These are phyloP conservation scores for Oenanthe melanoleuca DNA, from an alignment of 2,113 vertebrate genomes.

Conservation along the genomic window DNA sequence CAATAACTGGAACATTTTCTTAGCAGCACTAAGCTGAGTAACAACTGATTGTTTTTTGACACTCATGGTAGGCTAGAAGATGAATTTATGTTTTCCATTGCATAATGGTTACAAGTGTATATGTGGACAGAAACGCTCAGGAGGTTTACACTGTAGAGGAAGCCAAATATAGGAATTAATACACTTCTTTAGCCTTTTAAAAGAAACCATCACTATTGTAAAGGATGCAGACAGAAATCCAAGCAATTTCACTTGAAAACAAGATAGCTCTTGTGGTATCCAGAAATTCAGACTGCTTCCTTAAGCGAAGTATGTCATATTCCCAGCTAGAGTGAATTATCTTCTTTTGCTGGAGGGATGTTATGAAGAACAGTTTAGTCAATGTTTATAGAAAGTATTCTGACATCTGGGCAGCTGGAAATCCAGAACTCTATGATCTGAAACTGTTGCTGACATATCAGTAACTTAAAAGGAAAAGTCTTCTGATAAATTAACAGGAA, in stretches of 20 bases:
- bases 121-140: background rate
- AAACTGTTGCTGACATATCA: conserved; percentile 10
- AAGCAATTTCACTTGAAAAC: background rate
- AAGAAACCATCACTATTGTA: background rate
- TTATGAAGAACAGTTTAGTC: background rate
- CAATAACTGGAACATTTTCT: conserved; percentile 53
- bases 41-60: conserved; percentile 51
- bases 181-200: background rate
- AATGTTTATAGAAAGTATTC: background rate
- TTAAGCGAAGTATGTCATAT: background rate
- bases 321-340: background rate
- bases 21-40: conserved; percentile 21
- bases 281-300: background rate
- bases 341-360: background rate
- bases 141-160: background rate
- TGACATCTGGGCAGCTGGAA: background rate
- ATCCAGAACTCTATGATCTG: background rate
- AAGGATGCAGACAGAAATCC: background rate
- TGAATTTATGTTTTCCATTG: conserved; percentile 5
- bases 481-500: background rate
- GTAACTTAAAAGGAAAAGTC: background rate
- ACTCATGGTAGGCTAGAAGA: background rate
- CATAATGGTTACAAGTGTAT: background rate
- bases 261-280: background rate
- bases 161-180: background rate